Percentiles rank a stretch among this genome's conserved stretches.
These are phyloP conservation scores for Syngnathus acus DNA, from an alignment of 2,797 vertebrate genomes.

Conservation along the genomic window DNA sequence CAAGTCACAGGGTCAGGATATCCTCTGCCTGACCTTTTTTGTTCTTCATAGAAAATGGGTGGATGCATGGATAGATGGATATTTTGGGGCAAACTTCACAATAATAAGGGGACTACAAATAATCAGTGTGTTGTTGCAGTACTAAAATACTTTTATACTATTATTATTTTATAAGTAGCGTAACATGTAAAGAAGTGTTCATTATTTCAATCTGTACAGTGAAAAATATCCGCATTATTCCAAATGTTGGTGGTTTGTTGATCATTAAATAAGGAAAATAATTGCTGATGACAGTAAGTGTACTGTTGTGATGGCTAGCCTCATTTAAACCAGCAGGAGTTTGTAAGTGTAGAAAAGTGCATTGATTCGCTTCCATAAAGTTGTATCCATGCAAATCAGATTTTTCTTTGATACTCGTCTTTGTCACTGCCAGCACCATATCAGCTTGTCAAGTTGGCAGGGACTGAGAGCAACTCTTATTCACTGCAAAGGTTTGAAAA, in stretches of 20 bases:
- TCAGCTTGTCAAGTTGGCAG: conserved; percentile 19
- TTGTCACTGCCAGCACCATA: not conserved
- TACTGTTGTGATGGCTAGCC: too few species aligned
- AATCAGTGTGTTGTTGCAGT: not conserved
- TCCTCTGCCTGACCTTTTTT: not conserved
- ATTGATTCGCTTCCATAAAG: not conserved
- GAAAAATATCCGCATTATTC: too few species aligned
- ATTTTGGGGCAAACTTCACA: not conserved
- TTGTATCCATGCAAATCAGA: conserved; percentile 16
- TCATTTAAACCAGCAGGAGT: not conserved
- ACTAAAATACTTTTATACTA: not conserved
- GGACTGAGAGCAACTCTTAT: conserved; percentile 16
- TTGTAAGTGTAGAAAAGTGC: not conserved
- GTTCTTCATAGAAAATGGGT: not conserved
- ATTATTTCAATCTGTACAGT: too few species aligned
- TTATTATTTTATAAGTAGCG: too few species aligned
- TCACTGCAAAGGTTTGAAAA: conserved; percentile 24
- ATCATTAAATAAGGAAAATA: not conserved
- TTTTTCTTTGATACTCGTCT: not conserved
- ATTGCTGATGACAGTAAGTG: not conserved
- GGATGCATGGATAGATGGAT: not conserved
- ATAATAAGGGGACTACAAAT: not conserved
- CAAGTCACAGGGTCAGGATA: not conserved
- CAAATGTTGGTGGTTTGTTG: too few species aligned
- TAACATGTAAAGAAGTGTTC: too few species aligned